phyloP scores from a whole-genome alignment of 2,797 vertebrate species.

The Hapalemur alaotrensis region DNA sequence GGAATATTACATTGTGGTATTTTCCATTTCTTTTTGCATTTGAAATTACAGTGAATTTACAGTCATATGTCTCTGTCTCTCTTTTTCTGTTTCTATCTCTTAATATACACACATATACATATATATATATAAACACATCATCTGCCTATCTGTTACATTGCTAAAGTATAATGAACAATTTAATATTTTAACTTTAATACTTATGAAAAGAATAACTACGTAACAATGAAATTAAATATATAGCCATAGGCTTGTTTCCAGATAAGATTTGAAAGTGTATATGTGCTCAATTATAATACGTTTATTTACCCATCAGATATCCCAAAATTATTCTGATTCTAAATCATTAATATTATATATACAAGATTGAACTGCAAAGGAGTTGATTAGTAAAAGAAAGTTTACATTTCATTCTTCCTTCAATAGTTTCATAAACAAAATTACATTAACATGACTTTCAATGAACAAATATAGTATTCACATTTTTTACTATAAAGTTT shows the following conservation, averaged over 20 bases:
- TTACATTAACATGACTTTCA: constrained; percentile 12
- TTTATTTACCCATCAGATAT: neutral
- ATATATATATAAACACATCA: neutral
- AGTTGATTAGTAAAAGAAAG: neutral
- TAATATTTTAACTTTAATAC: neutral
- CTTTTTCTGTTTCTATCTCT: neutral
- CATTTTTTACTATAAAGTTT: neutral
- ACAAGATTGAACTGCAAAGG: neutral
- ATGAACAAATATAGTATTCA: neutral
- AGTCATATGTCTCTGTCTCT: neutral
- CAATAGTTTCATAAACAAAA: neutral
- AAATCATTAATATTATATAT: neutral
- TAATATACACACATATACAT: neutral
- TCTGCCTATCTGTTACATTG: neutral
- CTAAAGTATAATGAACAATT: neutral
- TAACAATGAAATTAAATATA: constrained; percentile 11
- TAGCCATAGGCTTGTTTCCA: neutral
- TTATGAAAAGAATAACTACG: neutral
- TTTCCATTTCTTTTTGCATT: constrained; percentile 33
- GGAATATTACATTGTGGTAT: constrained; percentile 12
- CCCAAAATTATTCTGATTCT: neutral
- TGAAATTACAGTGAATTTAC: constrained; percentile 21
- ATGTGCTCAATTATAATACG: neutral
- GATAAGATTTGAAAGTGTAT: neutral
- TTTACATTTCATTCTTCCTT: neutral